These are phyloP conservation scores for Protomyctophum bolini DNA, from an alignment of 2,113 vertebrate species.

Conservation along the genomic window DNA sequence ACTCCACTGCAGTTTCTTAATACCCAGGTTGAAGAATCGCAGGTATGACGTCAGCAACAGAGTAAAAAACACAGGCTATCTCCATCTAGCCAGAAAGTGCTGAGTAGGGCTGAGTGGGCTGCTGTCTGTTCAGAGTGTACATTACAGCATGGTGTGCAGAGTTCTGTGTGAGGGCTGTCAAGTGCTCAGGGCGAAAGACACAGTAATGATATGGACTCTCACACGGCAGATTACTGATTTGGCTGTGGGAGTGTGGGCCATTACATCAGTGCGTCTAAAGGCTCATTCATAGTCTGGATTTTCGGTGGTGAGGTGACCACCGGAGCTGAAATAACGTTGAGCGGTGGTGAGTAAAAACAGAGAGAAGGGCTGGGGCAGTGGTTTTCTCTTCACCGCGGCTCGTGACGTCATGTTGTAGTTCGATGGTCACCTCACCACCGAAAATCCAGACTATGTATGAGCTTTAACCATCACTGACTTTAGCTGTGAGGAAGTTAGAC, in stretches of 20 bases:
- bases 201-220: constrained; percentile 33
- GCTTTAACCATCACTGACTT: not conserved
- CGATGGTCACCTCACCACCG: too few species aligned
- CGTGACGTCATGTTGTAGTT: too few species aligned
- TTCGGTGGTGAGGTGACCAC: too few species aligned
- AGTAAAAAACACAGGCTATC: constrained; percentile 53
- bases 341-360: too few species aligned
- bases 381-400: too few species aligned
- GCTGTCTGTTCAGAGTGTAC: constrained; percentile 38
- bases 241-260: not conserved
- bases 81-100: constrained; percentile 34
- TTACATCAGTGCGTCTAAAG: not conserved
- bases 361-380: too few species aligned
- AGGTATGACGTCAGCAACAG: constrained; percentile 44
- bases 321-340: too few species aligned
- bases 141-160: constrained; percentile 39
- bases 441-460: too few species aligned
- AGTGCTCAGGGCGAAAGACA: constrained; percentile 18
- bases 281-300: too few species aligned
- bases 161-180: constrained; percentile 7
- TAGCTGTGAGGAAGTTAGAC: not conserved
- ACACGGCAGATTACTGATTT: constrained; percentile 15
- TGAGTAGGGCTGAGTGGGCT: constrained; percentile 51
- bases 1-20: not conserved
- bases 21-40: constrained; percentile 16